These are phyloP conservation scores for Drosophila affinis DNA, from an alignment of 2,888 invertebrate species.

Conservation along the genomic window DNA sequence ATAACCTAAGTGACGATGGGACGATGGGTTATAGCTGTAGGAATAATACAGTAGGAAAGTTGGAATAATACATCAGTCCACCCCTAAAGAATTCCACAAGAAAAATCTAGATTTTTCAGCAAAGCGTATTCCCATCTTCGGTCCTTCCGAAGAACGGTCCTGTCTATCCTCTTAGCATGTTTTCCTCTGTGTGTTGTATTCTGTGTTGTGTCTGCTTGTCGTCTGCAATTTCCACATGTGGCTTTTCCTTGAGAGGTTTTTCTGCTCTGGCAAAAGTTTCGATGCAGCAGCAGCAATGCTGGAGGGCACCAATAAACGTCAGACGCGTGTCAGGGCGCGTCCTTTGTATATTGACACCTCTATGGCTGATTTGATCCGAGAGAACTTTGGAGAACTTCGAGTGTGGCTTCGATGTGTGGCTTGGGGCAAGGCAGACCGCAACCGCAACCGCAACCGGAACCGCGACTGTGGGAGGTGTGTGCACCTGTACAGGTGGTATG, in stretches of 20 bases:
- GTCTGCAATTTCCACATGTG: constrained; percentile 54
- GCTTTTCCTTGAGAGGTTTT: constrained; percentile 41
- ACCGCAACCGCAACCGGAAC: background rate
- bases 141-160: background rate
- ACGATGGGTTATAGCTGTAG: background rate
- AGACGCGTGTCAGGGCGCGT: constrained; percentile 64
- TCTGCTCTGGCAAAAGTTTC: constrained; percentile 48
- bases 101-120: background rate
- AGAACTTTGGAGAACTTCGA: constrained; percentile 41
- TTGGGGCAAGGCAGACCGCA: constrained; percentile 8
- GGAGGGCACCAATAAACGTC: constrained; percentile 72
- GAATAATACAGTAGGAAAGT: too few relatives aligned
- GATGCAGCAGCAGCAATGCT: constrained; percentile 48
- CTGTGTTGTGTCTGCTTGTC: constrained; percentile 37
- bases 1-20: background rate
- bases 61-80: too few relatives aligned
- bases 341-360: constrained; percentile 76
- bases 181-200: constrained; percentile 7
- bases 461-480: constrained; percentile 10
- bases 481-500: constrained; percentile 51
- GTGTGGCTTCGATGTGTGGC: constrained; percentile 1
- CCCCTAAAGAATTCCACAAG: background rate
- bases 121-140: constrained; percentile 4
- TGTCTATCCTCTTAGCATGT: background rate
- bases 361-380: constrained; percentile 47